Evolutionary conservation across 2,113 vertebrate genomes (phyloP).

Genomic region (Cariama cristata): DNA sequence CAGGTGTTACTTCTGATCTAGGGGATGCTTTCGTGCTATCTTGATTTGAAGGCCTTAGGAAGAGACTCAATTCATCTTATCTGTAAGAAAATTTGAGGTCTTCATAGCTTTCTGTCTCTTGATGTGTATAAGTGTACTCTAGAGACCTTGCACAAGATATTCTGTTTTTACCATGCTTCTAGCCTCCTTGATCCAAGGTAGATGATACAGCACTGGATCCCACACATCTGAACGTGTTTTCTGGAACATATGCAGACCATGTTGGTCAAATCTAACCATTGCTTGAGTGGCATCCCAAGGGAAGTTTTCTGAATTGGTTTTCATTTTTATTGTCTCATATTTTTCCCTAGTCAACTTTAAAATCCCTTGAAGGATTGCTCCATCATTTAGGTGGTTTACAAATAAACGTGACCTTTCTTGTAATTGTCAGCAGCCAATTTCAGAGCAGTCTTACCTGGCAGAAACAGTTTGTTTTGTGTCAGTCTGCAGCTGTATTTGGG

Average conservation of each 20-base stretch:
- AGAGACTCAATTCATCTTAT: not conserved
- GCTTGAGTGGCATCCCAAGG: not conserved
- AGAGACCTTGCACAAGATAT: not conserved
- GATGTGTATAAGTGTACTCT: fast-evolving
- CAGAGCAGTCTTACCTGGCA: not conserved
- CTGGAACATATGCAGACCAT: fast-evolving
- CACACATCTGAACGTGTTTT: fast-evolving
- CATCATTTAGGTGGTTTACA: not conserved
- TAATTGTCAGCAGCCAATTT: not conserved
- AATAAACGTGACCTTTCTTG: not conserved
- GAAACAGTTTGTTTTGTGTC: not conserved
- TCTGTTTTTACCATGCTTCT: not conserved
- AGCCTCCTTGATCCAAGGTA: fast-evolving
- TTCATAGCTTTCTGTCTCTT: not conserved
- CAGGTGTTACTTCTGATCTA: not conserved
- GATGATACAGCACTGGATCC: not conserved
- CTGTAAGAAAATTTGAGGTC: not conserved
- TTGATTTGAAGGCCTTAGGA: not conserved
- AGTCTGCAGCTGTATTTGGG: not conserved
- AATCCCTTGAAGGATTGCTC: not conserved
- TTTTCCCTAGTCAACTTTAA: not conserved
- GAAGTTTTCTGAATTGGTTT: not conserved
- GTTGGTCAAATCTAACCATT: fast-evolving
- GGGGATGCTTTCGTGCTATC: not conserved
- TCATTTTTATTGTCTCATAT: not conserved